A percentile compares a stretch with the other conserved stretches of the same genome.
Conservation (phyloP, 2,888 invertebrate genomes). For the Catocala sponsa region DNA sequence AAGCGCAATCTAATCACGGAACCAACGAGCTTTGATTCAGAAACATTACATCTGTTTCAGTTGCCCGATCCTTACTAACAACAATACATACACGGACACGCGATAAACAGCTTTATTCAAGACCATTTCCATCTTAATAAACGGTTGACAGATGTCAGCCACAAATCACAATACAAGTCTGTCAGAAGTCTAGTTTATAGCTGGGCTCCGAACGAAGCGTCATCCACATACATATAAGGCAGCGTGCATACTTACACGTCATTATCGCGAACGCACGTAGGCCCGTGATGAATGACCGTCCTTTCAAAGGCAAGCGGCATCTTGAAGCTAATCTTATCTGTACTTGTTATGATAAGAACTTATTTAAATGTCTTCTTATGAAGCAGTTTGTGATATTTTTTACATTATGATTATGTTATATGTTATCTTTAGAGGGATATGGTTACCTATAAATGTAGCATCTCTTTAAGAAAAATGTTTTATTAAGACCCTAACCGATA, state of each 20-base stretch:
- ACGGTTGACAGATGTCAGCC: conserved; percentile 30
- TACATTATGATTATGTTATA: background rate
- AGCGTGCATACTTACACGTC: conserved; percentile 22
- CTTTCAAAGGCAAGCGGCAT: conserved; percentile 25
- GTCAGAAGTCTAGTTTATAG: conserved; percentile 30
- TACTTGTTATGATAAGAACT: conserved; percentile 11
- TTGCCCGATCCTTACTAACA: too few species aligned
- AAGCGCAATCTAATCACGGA: too few species aligned
- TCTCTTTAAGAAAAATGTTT: too few species aligned
- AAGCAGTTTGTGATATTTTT: background rate
- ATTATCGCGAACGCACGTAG: conserved; percentile 34
- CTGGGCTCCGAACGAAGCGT: conserved; percentile 19
- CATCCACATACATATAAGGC: conserved; percentile 15
- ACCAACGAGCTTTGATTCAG: too few species aligned
- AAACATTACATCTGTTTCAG: too few species aligned
- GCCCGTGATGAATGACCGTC: conserved; percentile 25
- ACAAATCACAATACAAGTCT: conserved; percentile 22
- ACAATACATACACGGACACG: too few species aligned
- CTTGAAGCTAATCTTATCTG: conserved; percentile 26
- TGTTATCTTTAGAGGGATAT: too few species aligned
- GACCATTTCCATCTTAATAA: conserved; percentile 2
- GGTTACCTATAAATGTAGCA: too few species aligned
- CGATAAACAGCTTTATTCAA: background rate
- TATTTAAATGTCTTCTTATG: conserved; percentile 7
- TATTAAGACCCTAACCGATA: too few species aligned